Percentiles rank a stretch among this genome's conserved stretches.
These are phyloP conservation scores for Jaculus jaculus DNA, from an alignment of 2,113 vertebrate genomes.

Conservation along the genomic window DNA sequence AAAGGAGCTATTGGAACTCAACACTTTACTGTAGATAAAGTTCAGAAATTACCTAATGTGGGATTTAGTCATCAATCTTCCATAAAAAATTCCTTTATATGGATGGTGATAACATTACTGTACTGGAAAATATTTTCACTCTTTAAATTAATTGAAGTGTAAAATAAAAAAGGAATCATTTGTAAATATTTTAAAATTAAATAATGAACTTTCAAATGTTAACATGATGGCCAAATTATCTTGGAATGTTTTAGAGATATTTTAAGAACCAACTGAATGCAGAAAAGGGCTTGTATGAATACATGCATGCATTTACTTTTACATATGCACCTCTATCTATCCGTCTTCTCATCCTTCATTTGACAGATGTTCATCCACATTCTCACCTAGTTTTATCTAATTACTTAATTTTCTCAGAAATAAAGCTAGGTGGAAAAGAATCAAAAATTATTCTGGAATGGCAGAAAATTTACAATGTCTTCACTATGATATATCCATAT, in stretches of 20 bases:
- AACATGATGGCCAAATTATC: constrained; percentile 31
- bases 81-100: background rate
- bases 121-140: constrained; percentile 35
- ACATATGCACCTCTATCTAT: background rate
- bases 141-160: constrained; percentile 24
- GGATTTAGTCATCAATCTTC: constrained; percentile 20
- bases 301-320: background rate
- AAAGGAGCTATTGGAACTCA: background rate
- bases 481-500: background rate
- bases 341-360: background rate
- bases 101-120: constrained; percentile 23
- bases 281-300: background rate
- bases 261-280: background rate
- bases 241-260: background rate
- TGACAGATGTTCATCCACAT: background rate
- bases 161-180: constrained; percentile 51
- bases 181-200: constrained; percentile 70
- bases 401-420: background rate
- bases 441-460: background rate
- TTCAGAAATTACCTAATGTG: background rate
- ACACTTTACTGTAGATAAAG: background rate
- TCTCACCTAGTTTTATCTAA: background rate
- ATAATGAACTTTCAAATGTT: constrained; percentile 60
- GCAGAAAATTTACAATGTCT: background rate
- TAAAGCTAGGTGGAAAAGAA: background rate